Percentiles rank a stretch among this genome's conserved stretches.
phyloP scores from a whole-genome alignment of 2,797 vertebrate species.

The Jordanella pulchra region DNA sequence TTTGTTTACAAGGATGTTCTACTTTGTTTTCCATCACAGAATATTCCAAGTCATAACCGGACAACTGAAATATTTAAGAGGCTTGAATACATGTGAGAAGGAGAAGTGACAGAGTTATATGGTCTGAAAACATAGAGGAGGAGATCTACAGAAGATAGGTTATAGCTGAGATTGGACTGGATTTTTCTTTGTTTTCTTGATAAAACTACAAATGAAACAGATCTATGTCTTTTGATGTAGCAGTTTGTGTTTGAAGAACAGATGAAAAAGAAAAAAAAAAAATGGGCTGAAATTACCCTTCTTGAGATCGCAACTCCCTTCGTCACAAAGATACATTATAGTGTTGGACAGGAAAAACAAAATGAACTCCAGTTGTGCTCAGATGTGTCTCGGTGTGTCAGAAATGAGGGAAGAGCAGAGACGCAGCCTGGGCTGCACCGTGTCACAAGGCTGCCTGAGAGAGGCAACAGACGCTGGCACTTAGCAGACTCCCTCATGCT shows the following conservation, averaged over 20 bases:
- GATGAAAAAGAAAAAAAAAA: constrained; percentile 57
- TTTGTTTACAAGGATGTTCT: no score
- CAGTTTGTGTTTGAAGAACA: constrained; percentile 46
- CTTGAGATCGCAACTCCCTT: constrained; percentile 40
- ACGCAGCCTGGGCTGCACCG: constrained; percentile 41
- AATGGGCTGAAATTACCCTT: constrained; percentile 51
- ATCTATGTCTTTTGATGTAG: constrained; percentile 51
- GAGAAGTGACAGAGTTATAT: neutral
- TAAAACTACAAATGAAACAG: constrained; percentile 53
- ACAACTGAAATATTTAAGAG: neutral
- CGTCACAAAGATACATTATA: constrained; percentile 65
- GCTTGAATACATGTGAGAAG: neutral
- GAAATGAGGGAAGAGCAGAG: constrained; percentile 50
- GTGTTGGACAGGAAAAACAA: constrained; percentile 64
- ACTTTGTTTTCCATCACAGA: no score
- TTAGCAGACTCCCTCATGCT: constrained; percentile 72
- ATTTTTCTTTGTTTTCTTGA: constrained; percentile 31
- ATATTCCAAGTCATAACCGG: no score
- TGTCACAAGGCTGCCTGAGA: constrained; percentile 66
- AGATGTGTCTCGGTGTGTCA: constrained; percentile 54
- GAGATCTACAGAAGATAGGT: constrained; percentile 28
- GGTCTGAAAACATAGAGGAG: constrained; percentile 7
- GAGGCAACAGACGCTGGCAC: constrained; percentile 73
- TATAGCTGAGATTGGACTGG: constrained; percentile 1
- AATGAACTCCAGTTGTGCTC: constrained; percentile 56